Percentiles rank a stretch among this genome's conserved stretches.
Evolutionary conservation across 2,113 vertebrate genomes (phyloP).

Genomic region (Clarias batrachus): DNA sequence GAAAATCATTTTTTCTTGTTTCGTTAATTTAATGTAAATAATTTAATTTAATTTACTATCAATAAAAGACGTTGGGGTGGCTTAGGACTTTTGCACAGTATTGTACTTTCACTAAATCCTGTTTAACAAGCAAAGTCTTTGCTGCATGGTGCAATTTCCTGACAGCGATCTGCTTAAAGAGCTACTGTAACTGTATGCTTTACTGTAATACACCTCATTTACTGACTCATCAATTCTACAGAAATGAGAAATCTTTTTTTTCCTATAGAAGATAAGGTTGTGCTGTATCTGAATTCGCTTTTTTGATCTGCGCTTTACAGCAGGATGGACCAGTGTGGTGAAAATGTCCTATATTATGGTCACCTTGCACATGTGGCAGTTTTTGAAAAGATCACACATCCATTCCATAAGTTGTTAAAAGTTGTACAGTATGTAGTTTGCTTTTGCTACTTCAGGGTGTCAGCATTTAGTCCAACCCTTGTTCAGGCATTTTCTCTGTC

Average conservation of each 20-base stretch:
- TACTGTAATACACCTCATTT: background rate
- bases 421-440: background rate
- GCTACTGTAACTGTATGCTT: background rate
- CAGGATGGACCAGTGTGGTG: background rate
- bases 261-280: background rate
- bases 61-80: too few species aligned
- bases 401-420: background rate
- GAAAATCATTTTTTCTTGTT: too few species aligned
- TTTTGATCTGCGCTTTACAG: conserved; percentile 3
- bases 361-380: conserved; percentile 1
- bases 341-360: background rate
- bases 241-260: conserved; percentile 11
- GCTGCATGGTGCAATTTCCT: background rate
- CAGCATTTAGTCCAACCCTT: background rate
- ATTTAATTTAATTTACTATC: too few species aligned
- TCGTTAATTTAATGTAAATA: too few species aligned
- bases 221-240: conserved; percentile 14
- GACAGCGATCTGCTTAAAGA: background rate
- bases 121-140: background rate
- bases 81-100: too few species aligned
- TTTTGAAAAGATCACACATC: background rate
- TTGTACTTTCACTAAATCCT: background rate
- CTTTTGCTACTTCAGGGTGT: background rate
- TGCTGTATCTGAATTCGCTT: background rate
- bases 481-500: background rate